Evolutionary conservation across 2,888 invertebrate species (phyloP).

Genomic region (Sesia apiformis): DNA sequence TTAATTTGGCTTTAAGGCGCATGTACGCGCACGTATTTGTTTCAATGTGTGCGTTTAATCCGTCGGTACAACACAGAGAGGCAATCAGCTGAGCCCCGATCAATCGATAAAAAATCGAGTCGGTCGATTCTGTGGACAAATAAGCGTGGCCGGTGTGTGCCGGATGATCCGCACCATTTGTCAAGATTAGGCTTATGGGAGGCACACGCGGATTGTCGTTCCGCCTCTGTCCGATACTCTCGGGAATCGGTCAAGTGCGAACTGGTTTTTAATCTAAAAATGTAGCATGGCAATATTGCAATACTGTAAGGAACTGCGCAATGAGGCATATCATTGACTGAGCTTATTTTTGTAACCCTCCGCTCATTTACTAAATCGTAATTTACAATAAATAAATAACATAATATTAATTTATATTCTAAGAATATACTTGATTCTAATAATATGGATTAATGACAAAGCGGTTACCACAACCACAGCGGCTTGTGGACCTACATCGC

Average conservation of each 20-base stretch:
- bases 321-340: no score
- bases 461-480: no score
- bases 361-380: no score
- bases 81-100: conserved; percentile 71
- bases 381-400: no score
- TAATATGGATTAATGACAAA: no score
- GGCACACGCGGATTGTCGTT: conserved; percentile 10
- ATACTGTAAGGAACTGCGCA: no score
- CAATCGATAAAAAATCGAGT: conserved; percentile 69
- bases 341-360: no score
- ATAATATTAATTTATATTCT: no score
- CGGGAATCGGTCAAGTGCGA: neutral
- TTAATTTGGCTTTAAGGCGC: conserved; percentile 30
- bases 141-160: conserved; percentile 34
- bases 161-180: conserved; percentile 70
- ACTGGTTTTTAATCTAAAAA: neutral
- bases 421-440: no score
- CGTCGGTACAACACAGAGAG: conserved; percentile 65
- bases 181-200: conserved; percentile 63
- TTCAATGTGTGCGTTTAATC: conserved; percentile 36
- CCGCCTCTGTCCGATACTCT: neutral
- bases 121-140: conserved; percentile 52
- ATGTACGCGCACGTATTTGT: conserved; percentile 5
- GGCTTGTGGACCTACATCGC: no score
- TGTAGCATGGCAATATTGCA: no score